These are phyloP conservation scores for Pristionchus mayeri DNA, from an alignment of 2,888 invertebrate species.

Conservation along the genomic window DNA sequence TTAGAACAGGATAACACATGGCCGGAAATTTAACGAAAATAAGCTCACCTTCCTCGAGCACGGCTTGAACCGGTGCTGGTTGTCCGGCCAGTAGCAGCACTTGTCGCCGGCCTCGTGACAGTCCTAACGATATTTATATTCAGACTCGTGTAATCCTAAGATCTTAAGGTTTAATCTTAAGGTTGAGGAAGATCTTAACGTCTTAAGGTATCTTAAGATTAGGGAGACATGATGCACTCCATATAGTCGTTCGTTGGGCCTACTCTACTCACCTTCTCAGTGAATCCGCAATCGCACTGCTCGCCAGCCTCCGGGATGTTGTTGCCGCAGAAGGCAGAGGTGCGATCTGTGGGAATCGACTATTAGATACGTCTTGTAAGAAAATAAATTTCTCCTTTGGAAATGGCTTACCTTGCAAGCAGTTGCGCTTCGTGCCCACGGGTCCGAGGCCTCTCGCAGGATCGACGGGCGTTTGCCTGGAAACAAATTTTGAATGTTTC, in stretches of 20 bases:
- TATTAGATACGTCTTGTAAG: background rate
- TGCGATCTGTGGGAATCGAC: constrained; percentile 83
- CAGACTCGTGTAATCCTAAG: too few species aligned
- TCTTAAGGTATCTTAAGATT: too few species aligned
- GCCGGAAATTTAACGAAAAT: too few species aligned
- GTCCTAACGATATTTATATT: constrained; percentile 80
- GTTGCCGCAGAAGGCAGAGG: constrained; percentile 98
- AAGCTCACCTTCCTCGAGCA: constrained; percentile 85
- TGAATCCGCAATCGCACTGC: constrained; percentile 96
- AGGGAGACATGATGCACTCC: too few species aligned
- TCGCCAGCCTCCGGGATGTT: constrained; percentile 97
- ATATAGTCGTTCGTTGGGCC: background rate
- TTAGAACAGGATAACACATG: too few species aligned
- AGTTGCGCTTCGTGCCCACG: constrained; percentile 87
- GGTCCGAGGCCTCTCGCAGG: constrained; percentile 63
- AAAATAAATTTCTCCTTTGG: background rate
- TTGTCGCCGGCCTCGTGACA: constrained; percentile 81
- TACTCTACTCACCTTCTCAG: constrained; percentile 33
- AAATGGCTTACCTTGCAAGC: constrained; percentile 83
- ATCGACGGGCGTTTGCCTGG: too few species aligned
- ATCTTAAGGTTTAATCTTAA: too few species aligned
- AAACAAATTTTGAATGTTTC: too few species aligned
- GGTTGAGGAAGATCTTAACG: too few species aligned
- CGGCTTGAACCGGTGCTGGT: constrained; percentile 56
- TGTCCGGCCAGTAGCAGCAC: constrained; percentile 83